phyloP scores from a whole-genome alignment of 2,797 vertebrate genomes.

The Octomys mimax region DNA sequence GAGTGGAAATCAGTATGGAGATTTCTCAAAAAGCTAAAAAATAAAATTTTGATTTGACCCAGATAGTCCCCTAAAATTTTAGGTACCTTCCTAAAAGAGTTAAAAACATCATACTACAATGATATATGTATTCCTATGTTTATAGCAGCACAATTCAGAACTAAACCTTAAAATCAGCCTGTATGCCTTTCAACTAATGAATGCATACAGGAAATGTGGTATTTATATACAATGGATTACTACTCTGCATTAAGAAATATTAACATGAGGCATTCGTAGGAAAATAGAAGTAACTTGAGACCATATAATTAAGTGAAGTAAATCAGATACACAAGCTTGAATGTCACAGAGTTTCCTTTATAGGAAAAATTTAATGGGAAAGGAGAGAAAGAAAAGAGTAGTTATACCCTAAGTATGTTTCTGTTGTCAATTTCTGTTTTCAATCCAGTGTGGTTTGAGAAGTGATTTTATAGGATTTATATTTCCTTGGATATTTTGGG shows the following conservation, averaged over 20 bases:
- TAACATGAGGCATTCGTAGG: neutral
- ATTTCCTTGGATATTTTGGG: neutral
- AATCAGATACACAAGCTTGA: neutral
- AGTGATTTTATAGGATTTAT: neutral
- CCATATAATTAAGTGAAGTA: neutral
- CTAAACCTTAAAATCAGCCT: neutral
- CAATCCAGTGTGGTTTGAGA: neutral
- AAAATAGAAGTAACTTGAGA: neutral
- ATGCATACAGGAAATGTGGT: neutral
- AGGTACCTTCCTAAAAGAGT: neutral
- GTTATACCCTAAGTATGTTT: neutral
- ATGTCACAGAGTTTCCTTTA: neutral
- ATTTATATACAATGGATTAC: neutral
- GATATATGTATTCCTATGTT: neutral
- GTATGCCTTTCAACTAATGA: neutral
- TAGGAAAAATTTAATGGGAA: neutral
- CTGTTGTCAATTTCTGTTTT: neutral
- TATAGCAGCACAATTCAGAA: neutral
- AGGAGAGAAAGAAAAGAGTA: neutral
- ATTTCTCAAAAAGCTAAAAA: neutral
- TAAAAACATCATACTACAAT: neutral
- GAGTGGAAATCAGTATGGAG: neutral
- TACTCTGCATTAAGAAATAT: neutral
- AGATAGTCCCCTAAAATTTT: neutral
- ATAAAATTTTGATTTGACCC: neutral